phyloP scores from a whole-genome alignment of 2,888 invertebrate genomes.

The Drosophila kanekoi region DNA sequence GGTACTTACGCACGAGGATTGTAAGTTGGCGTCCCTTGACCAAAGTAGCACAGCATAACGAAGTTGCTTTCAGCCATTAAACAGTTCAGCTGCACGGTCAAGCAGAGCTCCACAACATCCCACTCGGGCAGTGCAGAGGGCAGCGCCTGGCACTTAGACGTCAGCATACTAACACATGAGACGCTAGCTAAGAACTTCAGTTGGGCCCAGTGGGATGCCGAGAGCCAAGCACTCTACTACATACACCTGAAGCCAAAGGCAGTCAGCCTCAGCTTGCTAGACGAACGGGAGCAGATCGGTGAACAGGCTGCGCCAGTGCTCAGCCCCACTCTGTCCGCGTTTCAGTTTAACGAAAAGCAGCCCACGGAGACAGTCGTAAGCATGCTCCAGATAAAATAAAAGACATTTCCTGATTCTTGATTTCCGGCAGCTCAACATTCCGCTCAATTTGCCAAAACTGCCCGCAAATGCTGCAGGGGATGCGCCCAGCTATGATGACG shows the following conservation, averaged over 20 bases:
- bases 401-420: background rate
- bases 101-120: slow-evolving; percentile 66
- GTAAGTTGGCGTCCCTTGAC: slow-evolving; percentile 85
- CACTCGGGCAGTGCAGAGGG: slow-evolving; percentile 54
- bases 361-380: slow-evolving; percentile 95
- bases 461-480: slow-evolving; percentile 86
- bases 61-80: slow-evolving; percentile 58
- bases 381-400: slow-evolving; percentile 32
- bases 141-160: slow-evolving; percentile 86
- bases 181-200: slow-evolving; percentile 90
- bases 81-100: slow-evolving; percentile 84
- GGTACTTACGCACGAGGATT: slow-evolving; percentile 91
- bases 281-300: slow-evolving; percentile 88
- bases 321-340: slow-evolving; percentile 91
- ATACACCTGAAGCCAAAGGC: slow-evolving; percentile 91
- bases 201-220: slow-evolving; percentile 95
- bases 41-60: background rate
- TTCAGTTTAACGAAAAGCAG: slow-evolving; percentile 94
- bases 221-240: slow-evolving; percentile 91
- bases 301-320: slow-evolving; percentile 84
- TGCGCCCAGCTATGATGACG: slow-evolving; percentile 90
- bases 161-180: slow-evolving; percentile 86
- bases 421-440: slow-evolving; percentile 91
- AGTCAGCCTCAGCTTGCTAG: slow-evolving; percentile 88
- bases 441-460: slow-evolving; percentile 91